phyloP scores from a whole-genome alignment of 2,888 invertebrate species.

The Drosophila dives region DNA sequence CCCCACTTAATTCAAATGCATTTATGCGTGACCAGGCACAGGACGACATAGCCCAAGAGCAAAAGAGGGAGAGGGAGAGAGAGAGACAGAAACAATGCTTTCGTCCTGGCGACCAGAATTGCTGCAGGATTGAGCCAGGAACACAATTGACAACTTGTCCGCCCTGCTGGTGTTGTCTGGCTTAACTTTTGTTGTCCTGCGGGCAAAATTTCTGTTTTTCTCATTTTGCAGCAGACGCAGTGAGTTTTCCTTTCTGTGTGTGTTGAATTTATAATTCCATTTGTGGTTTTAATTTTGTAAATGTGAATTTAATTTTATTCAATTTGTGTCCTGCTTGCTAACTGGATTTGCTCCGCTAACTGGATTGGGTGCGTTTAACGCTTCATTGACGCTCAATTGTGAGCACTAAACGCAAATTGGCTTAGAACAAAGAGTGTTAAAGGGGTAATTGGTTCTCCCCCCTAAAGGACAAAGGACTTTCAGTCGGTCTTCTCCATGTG shows the following conservation, averaged over 20 bases:
- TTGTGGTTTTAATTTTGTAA: slow-evolving; percentile 81
- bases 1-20: slow-evolving; percentile 77
- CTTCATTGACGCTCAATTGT: slow-evolving; percentile 67
- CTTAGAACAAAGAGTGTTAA: slow-evolving; percentile 15
- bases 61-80: neutral
- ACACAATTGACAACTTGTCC: slow-evolving; percentile 61
- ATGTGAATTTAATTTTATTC: slow-evolving; percentile 80
- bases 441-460: slow-evolving; percentile 16
- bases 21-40: slow-evolving; percentile 77
- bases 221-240: slow-evolving; percentile 5
- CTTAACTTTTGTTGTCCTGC: slow-evolving; percentile 81
- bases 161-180: slow-evolving; percentile 59
- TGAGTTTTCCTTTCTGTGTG: slow-evolving; percentile 33
- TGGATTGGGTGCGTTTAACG: slow-evolving; percentile 25
- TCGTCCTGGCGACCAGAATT: slow-evolving; percentile 46
- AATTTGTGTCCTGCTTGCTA: slow-evolving; percentile 52
- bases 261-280: slow-evolving; percentile 80
- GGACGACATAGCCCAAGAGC: slow-evolving; percentile 29
- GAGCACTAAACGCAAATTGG: slow-evolving; percentile 9
- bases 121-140: slow-evolving; percentile 15
- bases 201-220: slow-evolving; percentile 50
- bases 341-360: neutral
- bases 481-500: neutral
- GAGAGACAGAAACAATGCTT: slow-evolving; percentile 22
- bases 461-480: neutral